Evolutionary conservation across 2,113 vertebrate genomes (phyloP), one percentile per base, ranked within the genome.

Genomic region (Brachypodius melanocephalos): DNA sequence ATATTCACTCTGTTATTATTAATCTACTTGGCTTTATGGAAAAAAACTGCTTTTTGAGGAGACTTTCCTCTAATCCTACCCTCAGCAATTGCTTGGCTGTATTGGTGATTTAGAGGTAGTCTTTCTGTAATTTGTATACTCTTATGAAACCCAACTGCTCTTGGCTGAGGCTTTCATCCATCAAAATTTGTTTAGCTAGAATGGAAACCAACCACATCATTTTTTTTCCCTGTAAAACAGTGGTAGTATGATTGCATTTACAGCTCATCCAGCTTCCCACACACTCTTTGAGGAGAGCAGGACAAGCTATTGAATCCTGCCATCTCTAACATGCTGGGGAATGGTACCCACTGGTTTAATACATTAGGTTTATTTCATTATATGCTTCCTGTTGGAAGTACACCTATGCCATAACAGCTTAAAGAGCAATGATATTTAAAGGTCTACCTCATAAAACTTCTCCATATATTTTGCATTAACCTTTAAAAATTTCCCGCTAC

Each of bases 401-500:
- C 54, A 88, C 14, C 42, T 73, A 49, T 57, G 45, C 16, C 49
- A 20, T 61, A 85, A 62, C 36, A 77, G 36, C 82, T 90, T 83
- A 77, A 94, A 90, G 62, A 93, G 43, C 42, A 93, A 63, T 52
- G 59, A 22, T 84, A 84, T 90, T 95, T 92, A 59, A 96, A 97
- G 83, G 82, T 94, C 85, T 94, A 38, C 5, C 48, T 86, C 86
- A 75, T 94, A 93, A 93, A 88, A 66, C 25, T 67, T 55, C 36
- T 74, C 45, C 54, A 63, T 45, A 36, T 72, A 89, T 75, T 80
- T 95, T 89, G 16, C 68, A 78, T 68, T 95, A 95, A 92, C 90
- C 86, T 92, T 92, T 94, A 80, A 85, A 88, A 55, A 76, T 69
- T 85, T 82, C 4, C 28, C 40, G 32, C 24, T 84, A 51, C 52